Conservation (phyloP, 2,113 vertebrate genomes). For the Caranx melampygus region DNA sequence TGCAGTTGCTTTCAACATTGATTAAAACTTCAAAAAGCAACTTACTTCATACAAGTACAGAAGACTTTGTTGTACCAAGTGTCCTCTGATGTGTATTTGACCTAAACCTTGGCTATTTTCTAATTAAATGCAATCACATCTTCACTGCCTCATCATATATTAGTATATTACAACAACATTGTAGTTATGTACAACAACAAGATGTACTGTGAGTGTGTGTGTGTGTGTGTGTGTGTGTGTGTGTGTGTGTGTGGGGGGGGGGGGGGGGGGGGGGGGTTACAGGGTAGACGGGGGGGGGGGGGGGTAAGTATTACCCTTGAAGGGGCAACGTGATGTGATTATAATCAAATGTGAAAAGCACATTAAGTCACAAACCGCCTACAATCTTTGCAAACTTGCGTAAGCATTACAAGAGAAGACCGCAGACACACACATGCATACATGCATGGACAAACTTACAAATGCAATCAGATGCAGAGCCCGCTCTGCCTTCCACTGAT, state of each 20-base stretch:
- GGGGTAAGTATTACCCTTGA: slow-evolving; percentile 41
- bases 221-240: not conserved
- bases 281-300: too few species aligned
- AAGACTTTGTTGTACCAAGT: too few species aligned
- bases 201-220: not conserved
- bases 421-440: not conserved
- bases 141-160: not conserved
- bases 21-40: too few species aligned
- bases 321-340: slow-evolving; percentile 60
- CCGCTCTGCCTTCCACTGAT: slow-evolving; percentile 29
- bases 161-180: not conserved
- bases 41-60: not conserved
- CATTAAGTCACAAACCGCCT: slow-evolving; percentile 66
- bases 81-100: not conserved
- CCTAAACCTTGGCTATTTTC: not conserved
- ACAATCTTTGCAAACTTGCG: slow-evolving; percentile 65
- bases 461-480: slow-evolving; percentile 43
- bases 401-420: slow-evolving; percentile 47
- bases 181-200: too few species aligned
- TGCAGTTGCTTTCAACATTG: too few species aligned
- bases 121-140: not conserved
- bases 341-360: slow-evolving; percentile 72
- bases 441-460: slow-evolving; percentile 31
- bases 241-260: too few species aligned
- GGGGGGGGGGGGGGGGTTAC: too few species aligned